A percentile compares a stretch with the other conserved stretches of the same genome.
These are phyloP conservation scores for Orchestia grillus DNA, from an alignment of 1,140 invertebrate species.

Conservation along the genomic window DNA sequence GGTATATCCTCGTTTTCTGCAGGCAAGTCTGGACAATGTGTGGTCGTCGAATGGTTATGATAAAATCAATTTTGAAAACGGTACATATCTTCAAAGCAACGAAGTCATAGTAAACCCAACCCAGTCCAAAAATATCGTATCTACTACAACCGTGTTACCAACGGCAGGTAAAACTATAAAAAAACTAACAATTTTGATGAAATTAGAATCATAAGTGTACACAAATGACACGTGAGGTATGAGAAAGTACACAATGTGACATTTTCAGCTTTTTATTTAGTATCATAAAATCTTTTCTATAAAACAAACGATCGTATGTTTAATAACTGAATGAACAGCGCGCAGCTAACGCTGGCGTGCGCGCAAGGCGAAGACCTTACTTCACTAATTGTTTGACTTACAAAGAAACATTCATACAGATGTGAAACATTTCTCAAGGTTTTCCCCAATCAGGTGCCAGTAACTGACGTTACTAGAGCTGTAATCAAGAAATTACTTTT, in stretches of 20 bases:
- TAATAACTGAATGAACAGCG: neutral
- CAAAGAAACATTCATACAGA: neutral
- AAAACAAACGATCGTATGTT: neutral
- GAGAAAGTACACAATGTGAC: neutral
- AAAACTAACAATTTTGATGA: neutral
- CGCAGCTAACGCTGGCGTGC: neutral
- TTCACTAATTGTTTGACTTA: neutral
- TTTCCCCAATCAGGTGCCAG: neutral
- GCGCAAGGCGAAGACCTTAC: neutral
- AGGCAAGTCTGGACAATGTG: neutral
- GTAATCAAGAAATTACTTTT: neutral
- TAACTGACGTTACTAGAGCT: neutral
- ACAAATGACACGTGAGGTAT: no score
- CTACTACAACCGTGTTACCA: no score
- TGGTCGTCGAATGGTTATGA: no score
- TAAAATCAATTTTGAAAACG: neutral
- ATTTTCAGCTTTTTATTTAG: neutral
- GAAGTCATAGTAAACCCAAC: neutral
- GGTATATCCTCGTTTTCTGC: slow-evolving; percentile 6
- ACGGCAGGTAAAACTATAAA: neutral
- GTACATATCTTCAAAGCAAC: no score
- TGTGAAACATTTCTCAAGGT: neutral
- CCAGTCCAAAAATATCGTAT: neutral
- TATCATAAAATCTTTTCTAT: slow-evolving; percentile 15
- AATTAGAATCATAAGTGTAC: no score